A percentile compares a stretch with the other conserved stretches of the same genome.
phyloP scores from a whole-genome alignment of 1,140 invertebrate species.

The Chionoecetes opilio region DNA sequence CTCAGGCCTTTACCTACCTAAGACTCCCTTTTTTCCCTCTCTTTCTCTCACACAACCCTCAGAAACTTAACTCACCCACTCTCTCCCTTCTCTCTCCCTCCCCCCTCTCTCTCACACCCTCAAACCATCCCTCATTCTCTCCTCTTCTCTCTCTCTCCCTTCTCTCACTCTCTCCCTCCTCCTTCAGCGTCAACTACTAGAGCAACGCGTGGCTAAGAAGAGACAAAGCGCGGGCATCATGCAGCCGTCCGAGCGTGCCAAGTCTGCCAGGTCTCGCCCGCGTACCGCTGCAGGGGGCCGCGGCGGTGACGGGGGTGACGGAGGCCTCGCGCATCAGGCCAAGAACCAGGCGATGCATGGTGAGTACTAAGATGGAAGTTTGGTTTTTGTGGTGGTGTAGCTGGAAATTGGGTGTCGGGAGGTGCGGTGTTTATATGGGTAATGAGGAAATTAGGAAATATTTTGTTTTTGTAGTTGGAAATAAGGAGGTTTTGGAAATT shows the following conservation, averaged over 20 bases:
- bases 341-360: slow-evolving; percentile 47
- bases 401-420: too few relatives aligned
- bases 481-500: too few relatives aligned
- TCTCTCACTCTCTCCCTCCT: neutral
- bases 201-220: slow-evolving; percentile 67
- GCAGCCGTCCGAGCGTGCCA: slow-evolving; percentile 70
- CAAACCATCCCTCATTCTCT: neutral
- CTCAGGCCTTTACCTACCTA: neutral
- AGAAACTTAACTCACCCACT: neutral
- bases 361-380: neutral
- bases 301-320: neutral
- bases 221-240: slow-evolving; percentile 62
- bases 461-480: too few relatives aligned
- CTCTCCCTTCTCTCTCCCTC: neutral
- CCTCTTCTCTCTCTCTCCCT: neutral
- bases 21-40: neutral
- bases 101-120: neutral
- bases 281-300: slow-evolving; percentile 46
- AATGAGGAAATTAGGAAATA: too few relatives aligned
- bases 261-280: slow-evolving; percentile 63
- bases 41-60: neutral
- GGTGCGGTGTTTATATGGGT: too few relatives aligned
- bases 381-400: neutral
- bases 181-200: slow-evolving; percentile 62
- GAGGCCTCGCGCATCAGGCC: neutral